phyloP scores from a whole-genome alignment of 2,888 invertebrate genomes.

The Arge pagana region DNA sequence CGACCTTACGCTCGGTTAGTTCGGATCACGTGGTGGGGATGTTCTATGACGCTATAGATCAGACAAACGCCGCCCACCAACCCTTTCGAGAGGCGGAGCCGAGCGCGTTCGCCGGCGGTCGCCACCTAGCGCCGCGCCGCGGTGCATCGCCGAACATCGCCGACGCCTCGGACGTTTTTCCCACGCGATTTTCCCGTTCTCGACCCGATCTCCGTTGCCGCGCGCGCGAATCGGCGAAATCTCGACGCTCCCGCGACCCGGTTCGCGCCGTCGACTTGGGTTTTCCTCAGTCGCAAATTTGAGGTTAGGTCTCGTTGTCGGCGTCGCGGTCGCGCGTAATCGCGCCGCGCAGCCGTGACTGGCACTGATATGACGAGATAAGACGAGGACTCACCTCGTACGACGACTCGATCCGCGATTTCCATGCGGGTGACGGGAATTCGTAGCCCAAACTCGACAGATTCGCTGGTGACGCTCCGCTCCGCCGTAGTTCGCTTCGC shows the following conservation, averaged over 20 bases:
- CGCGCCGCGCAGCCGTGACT: background rate
- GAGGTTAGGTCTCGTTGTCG: slow-evolving; percentile 34
- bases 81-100: slow-evolving; percentile 36
- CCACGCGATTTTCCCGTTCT: too few relatives aligned
- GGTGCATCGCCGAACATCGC: slow-evolving; percentile 29
- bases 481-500: slow-evolving; percentile 48
- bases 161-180: too few relatives aligned
- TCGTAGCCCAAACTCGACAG: slow-evolving; percentile 39
- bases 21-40: slow-evolving; percentile 48
- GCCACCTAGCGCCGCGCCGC: slow-evolving; percentile 43
- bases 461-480: slow-evolving; percentile 42
- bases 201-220: too few relatives aligned
- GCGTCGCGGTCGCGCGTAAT: background rate
- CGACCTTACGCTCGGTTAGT: slow-evolving; percentile 48
- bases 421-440: slow-evolving; percentile 25
- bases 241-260: background rate
- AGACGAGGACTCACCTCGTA: background rate
- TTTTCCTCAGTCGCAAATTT: slow-evolving; percentile 19
- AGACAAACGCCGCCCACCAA: slow-evolving; percentile 50
- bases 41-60: slow-evolving; percentile 58
- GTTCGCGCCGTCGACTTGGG: background rate
- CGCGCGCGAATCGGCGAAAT: background rate
- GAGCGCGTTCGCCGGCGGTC: slow-evolving; percentile 32
- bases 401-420: too few relatives aligned
- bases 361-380: background rate